Base-by-base conservation (phyloP, 2,797 vertebrate genomes). In the Sebastes reedi region DNA sequence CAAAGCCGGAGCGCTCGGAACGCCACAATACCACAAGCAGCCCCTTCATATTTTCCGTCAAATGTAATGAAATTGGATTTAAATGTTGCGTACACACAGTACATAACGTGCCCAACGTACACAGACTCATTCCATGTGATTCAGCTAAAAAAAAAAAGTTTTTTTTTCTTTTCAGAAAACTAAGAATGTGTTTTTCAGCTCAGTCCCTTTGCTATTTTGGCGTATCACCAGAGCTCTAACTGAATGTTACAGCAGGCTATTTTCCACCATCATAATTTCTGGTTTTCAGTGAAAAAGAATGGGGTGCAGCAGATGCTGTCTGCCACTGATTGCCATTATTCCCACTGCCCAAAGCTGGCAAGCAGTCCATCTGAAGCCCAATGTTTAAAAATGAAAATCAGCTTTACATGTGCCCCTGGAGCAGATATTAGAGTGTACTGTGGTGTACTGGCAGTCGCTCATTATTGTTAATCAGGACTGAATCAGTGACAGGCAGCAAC, bases 31-130 rank as follows among this genome's bases (percentile, higher is more conserved):
- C 86, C 87, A 84, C 84, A 75, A 80, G 54, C 82, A 80, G 77
- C 70, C 78, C 60, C 65, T 8, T 46, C 87, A 92, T 91, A 87
- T 67, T 92, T 93, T 91, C 90, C 83, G 9, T 89, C 73, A 81
- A 67, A 82, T 88, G 84, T 76, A 80, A 89, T 76, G 29, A 79
- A 77, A 77, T 55, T 72, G 71, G 64, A 72, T 83, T 89, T 75
- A 32, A 83, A 80, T 77, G 77, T 84, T 56, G 42, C 70, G 36
- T 65, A 13, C 14, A 67, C 54, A 56, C 13, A 56, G 16, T n/a
- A 61, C 4, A 55, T 50, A 71, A 39, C 36, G 69, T 46, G 29
- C 34, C 20, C 30, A 8, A 50, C 8, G 29, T 30, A 76, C 66
- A 62, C 29, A 22, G 30, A 34, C 13, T 6, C 30, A 72, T 77